Evolutionary conservation across 2,113 vertebrate genomes (phyloP).

Genomic region (Chloropsis cyanopogon): DNA sequence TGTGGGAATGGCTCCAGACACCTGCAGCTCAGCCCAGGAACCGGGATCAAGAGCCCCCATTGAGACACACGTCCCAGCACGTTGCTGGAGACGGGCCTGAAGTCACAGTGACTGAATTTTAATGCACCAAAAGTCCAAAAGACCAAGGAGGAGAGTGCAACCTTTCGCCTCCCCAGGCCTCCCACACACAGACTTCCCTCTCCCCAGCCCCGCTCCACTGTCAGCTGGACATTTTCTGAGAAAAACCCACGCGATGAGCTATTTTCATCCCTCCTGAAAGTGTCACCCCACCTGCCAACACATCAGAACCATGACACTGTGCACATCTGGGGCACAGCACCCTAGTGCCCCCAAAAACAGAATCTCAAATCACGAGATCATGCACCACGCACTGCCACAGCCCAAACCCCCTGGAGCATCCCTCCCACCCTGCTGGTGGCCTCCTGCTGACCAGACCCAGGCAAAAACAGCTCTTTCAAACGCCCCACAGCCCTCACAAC

Average conservation of each 20-base stretch:
- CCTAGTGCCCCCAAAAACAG: background rate
- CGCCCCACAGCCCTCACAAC: background rate
- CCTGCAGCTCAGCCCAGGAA: constrained; percentile 48
- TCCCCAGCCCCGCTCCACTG: background rate
- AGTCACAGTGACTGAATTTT: constrained; percentile 49
- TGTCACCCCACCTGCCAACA: background rate
- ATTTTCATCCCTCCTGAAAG: constrained; percentile 12
- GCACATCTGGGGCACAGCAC: background rate
- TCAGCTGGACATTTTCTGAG: background rate
- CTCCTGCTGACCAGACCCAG: background rate
- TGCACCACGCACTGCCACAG: fast-evolving
- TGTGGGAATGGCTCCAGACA: constrained; percentile 59
- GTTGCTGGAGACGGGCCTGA: background rate
- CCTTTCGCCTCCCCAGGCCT: background rate
- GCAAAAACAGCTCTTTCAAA: background rate
- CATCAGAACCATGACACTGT: background rate
- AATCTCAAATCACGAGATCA: background rate
- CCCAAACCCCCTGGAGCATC: background rate
- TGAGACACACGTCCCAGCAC: background rate
- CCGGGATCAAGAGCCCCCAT: background rate
- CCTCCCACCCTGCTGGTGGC: fast-evolving
- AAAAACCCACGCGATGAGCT: background rate
- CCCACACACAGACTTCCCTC: background rate
- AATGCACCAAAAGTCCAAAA: background rate
- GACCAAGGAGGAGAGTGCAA: background rate